These are phyloP conservation scores for Sinosuthora webbiana DNA, from an alignment of 2,113 vertebrate genomes.

Conservation along the genomic window DNA sequence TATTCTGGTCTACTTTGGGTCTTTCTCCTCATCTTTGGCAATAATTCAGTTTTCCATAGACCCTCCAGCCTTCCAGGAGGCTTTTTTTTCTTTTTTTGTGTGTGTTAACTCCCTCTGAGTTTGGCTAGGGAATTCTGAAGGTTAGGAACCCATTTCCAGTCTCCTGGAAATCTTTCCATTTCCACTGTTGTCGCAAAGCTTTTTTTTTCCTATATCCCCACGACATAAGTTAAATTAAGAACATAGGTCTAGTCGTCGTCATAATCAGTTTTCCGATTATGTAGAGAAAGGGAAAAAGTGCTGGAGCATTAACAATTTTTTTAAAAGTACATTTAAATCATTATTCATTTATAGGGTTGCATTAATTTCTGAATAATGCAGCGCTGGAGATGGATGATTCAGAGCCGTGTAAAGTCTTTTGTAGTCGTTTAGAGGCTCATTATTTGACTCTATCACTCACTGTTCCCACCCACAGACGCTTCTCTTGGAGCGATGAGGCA, in stretches of 20 bases:
- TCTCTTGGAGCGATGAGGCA: slow-evolving; percentile 41
- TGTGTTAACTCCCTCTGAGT: background rate
- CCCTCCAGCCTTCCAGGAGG: background rate
- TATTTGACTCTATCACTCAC: slow-evolving; percentile 59
- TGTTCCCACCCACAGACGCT: slow-evolving; percentile 28
- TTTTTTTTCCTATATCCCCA: background rate
- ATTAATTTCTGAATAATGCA: slow-evolving; percentile 70
- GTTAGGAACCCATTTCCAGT: background rate
- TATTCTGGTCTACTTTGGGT: background rate
- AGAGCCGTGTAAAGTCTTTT: slow-evolving; percentile 50
- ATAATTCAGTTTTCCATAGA: background rate
- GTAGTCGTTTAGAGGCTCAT: slow-evolving; percentile 66
- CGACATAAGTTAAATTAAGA: slow-evolving; percentile 44
- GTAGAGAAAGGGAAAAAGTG: slow-evolving; percentile 10
- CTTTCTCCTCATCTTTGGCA: background rate
- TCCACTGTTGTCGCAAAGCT: background rate
- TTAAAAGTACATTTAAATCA: slow-evolving; percentile 69
- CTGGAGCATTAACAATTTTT: slow-evolving; percentile 66
- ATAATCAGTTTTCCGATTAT: slow-evolving; percentile 54
- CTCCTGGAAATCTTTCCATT: background rate
- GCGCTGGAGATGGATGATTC: slow-evolving; percentile 53
- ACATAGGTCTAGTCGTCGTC: slow-evolving; percentile 3
- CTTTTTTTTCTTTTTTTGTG: background rate
- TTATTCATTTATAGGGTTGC: slow-evolving; percentile 70
- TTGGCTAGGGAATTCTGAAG: background rate